Conservation (phyloP, 2,888 invertebrate genomes). For the Dynastes tityus region DNA sequence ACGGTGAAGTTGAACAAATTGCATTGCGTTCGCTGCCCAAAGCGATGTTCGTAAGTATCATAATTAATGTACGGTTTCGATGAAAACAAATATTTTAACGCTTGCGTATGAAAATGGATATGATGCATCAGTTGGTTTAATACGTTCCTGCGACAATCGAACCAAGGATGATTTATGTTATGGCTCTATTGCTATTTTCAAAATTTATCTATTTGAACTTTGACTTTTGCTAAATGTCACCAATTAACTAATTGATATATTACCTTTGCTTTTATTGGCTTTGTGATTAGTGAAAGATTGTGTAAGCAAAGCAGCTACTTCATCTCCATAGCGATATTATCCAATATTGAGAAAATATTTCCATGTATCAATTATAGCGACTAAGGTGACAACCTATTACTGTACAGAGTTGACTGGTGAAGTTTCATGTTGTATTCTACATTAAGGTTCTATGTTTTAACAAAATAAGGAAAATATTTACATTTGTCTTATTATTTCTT, state of each 20-base stretch:
- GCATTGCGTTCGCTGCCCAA: conserved; percentile 8
- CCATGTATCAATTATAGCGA: too few species aligned
- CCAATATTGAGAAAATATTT: too few species aligned
- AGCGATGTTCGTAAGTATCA: conserved; percentile 12
- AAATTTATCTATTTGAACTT: neutral
- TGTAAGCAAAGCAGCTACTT: too few species aligned
- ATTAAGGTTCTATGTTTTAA: too few species aligned
- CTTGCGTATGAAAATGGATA: neutral
- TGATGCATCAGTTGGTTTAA: neutral
- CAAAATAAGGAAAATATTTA: too few species aligned
- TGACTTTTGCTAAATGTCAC: neutral
- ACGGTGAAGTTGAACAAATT: conserved; percentile 28
- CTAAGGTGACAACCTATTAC: too few species aligned
- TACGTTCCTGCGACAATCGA: neutral
- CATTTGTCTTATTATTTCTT: too few species aligned
- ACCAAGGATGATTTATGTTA: neutral
- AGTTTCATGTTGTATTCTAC: too few species aligned
- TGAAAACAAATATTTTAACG: conserved; percentile 11
- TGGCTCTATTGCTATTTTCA: neutral
- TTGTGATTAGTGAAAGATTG: too few species aligned
- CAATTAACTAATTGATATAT: neutral
- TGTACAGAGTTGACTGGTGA: too few species aligned
- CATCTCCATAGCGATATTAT: too few species aligned
- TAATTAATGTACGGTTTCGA: neutral
- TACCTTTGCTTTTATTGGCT: neutral